These are phyloP conservation scores for Gerris lacustris DNA, from an alignment of 2,888 invertebrate genomes.

Conservation along the genomic window DNA sequence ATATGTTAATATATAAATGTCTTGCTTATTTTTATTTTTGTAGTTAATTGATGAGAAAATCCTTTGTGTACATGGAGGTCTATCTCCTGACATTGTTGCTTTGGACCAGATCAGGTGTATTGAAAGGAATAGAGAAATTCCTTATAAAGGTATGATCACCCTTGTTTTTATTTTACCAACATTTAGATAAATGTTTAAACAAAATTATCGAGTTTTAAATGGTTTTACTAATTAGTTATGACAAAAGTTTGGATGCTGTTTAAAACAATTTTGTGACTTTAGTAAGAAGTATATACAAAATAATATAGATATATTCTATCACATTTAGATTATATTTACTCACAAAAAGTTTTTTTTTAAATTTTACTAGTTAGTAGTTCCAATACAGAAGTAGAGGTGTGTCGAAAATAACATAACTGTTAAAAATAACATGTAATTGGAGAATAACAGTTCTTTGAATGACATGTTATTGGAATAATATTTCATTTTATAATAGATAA, in stretches of 20 bases:
- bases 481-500: too few relatives aligned
- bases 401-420: too few relatives aligned
- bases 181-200: not conserved
- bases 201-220: not conserved
- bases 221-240: not conserved
- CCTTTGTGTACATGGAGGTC: slow-evolving; percentile 92
- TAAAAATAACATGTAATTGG: too few relatives aligned
- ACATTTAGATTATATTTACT: too few relatives aligned
- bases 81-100: slow-evolving; percentile 92
- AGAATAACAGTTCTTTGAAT: too few relatives aligned
- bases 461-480: too few relatives aligned
- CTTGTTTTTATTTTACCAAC: not conserved
- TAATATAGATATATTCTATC: too few relatives aligned
- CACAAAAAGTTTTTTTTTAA: too few relatives aligned
- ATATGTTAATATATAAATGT: too few relatives aligned
- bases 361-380: too few relatives aligned
- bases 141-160: slow-evolving; percentile 62
- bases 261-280: slow-evolving; percentile 7
- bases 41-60: slow-evolving; percentile 94
- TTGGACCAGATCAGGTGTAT: slow-evolving; percentile 93
- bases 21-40: slow-evolving; percentile 31
- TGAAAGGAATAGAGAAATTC: slow-evolving; percentile 93
- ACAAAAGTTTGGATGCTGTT: not conserved
- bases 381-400: too few relatives aligned
- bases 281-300: too few relatives aligned